These are phyloP conservation scores for Gortyna flavago DNA, from an alignment of 2,888 invertebrate species.

Conservation along the genomic window DNA sequence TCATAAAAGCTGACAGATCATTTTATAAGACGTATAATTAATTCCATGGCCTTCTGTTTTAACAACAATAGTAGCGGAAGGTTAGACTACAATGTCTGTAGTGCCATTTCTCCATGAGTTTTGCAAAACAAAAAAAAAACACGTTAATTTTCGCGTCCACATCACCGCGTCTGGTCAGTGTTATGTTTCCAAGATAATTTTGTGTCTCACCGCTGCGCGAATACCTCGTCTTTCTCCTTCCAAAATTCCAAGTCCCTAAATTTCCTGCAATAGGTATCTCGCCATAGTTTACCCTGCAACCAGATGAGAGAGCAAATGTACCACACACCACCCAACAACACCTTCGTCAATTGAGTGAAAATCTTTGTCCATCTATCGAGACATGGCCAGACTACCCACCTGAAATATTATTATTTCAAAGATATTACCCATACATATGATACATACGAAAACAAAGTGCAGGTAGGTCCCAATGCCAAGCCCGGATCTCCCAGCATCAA, in stretches of 20 bases:
- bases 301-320: not conserved
- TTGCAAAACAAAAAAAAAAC: not conserved
- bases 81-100: slow-evolving; percentile 6
- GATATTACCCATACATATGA: no score
- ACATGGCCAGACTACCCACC: not conserved
- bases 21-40: slow-evolving; percentile 32
- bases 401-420: no score
- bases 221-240: not conserved
- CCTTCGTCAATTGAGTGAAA: not conserved
- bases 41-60: slow-evolving; percentile 44
- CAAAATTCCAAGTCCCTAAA: not conserved
- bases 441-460: not conserved
- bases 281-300: not conserved
- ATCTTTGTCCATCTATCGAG: not conserved
- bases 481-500: not conserved
- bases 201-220: no score
- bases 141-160: not conserved
- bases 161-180: not conserved
- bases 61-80: slow-evolving; percentile 15
- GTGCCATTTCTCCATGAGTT: not conserved
- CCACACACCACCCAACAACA: not conserved
- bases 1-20: slow-evolving; percentile 32
- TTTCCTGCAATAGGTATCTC: not conserved
- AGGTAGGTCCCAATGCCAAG: not conserved
- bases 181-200: no score